Evolutionary conservation across 2,888 invertebrate species (phyloP), one percentile per base, ranked within the genome.

Genomic region (Brachyptera putata): DNA sequence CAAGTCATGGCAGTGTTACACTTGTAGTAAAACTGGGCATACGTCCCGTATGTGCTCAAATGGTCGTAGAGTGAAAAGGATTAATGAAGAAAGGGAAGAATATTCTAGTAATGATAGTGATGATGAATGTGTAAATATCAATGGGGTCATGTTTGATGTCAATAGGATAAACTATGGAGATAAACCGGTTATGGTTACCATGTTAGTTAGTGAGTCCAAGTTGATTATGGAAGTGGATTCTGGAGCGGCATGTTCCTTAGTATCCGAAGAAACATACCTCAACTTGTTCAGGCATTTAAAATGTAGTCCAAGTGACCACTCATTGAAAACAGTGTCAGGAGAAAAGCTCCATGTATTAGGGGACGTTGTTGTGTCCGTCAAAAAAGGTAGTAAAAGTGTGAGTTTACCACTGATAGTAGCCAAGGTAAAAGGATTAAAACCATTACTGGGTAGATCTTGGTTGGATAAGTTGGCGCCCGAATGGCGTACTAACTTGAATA

Each of bases 211-310:
- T 14, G 14, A 14, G 13, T 13, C 37, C 4, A 43, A 16, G 18
- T 14, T 50, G 7, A 26, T 14, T 5, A 50, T 50, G 50, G 50
- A 50, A 30, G 16, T 50, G 14, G 50, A 50, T 14, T 26, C 30
- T 11, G 50, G 50, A 11, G 50, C 50, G n/a, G 50, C 26, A 2
- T 26, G 50, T 26, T 50, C 50, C 2, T n/a, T 50, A 4, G 16
- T 50, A 30, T 25, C 25, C 3, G 50, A 26, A 7, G 34, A 25
- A 3, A 50, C 34, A 14, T 50, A 50, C 11, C 3, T 14, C 3
- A 14, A 50, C 2, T 14, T 13, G 13, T 48, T 48, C 16, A 30
- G 50, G 26, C n/a, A 30, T n/a, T 14, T 18, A 3, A 30, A 2
- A 11, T 50, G 13, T 7, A 26, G 18, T 30, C 14, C 2, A 16